Percentiles rank a stretch among this genome's conserved stretches.
Conservation (phyloP, 2,797 vertebrate genomes). For the Muscicapa striata region DNA sequence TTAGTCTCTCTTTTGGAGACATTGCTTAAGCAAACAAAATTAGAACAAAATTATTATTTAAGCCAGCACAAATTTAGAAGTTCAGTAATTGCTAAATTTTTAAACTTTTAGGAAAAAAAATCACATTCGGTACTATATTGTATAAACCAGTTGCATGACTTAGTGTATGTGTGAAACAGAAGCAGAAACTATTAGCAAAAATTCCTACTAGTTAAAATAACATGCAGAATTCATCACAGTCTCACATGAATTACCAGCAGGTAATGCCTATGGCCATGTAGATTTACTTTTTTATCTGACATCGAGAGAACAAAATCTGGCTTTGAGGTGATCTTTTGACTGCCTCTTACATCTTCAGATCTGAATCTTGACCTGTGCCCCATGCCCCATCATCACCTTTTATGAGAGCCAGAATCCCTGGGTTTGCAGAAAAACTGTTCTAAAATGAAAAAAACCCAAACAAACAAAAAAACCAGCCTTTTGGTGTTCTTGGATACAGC, state of each 20-base stretch:
- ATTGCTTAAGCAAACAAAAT: not conserved
- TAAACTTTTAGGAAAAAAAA: not conserved
- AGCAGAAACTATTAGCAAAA: not conserved
- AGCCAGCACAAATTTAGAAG: not conserved
- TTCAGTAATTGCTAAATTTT: not conserved
- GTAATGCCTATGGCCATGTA: not conserved
- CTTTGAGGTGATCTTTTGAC: not conserved
- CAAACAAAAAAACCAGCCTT: too few species aligned
- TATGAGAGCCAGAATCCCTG: not conserved
- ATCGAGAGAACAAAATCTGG: not conserved
- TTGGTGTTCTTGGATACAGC: not conserved
- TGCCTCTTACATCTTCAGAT: not conserved
- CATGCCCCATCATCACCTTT: fast-evolving
- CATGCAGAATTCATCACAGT: not conserved
- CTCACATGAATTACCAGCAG: not conserved
- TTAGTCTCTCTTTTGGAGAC: not conserved
- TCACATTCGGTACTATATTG: not conserved
- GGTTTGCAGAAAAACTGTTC: not conserved
- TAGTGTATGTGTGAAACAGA: not conserved
- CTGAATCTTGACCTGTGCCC: not conserved
- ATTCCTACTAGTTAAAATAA: not conserved
- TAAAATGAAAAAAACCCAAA: not conserved
- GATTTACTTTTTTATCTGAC: not conserved
- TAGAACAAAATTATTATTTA: not conserved
- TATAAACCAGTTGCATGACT: not conserved